Base-by-base conservation (phyloP, 2,888 invertebrate genomes). In the Hydropsyche betteni region DNA sequence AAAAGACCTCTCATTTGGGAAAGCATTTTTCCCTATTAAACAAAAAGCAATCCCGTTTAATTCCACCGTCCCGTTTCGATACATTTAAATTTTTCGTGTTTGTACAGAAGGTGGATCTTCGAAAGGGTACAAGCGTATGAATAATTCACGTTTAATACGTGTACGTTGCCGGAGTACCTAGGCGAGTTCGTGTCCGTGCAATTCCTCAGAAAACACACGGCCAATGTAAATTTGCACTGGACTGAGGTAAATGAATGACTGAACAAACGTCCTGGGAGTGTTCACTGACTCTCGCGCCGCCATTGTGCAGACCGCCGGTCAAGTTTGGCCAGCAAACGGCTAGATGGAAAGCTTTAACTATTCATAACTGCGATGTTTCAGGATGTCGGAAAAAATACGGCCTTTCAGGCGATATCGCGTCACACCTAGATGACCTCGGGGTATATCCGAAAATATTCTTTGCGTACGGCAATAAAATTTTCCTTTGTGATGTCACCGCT, bases 221-320 rank as follows among this genome's bases (percentile, higher is more conserved):
- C 50, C 69, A 76, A 61, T 76, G 76, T 61, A 76, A 74, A 76
- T 76, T 76, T 76, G 69, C 73, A 75, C 75, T 74, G 74, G 76
- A 55, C 76, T 74, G 74, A 69, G 76, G 76, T 76, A 76, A 76
- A 76, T 74, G 76, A 74, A 76, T 74, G 76, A 76, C 74, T 71
- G 72, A 72, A 58, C 72, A 72, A 72, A 72, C 58, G 72, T 72
- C 72, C 72, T 61, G 72, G 58, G 16, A 61, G 72, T 72, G 72
- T 72, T 55, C 58, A 58, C 38, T 51, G 61, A 72, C 72, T 61
- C 16, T 33, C 33, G 33, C 53, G 70, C 24, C 69, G 52, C 71
- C 71, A 72, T 72, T 72, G 72, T 72, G 38, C 58, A 44, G 64
- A 64, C 64, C 53, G 34, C 52, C 72, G 72, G 72, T 72, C 72